phyloP scores from a whole-genome alignment of 2,797 vertebrate species.

The Helostoma temminkii region DNA sequence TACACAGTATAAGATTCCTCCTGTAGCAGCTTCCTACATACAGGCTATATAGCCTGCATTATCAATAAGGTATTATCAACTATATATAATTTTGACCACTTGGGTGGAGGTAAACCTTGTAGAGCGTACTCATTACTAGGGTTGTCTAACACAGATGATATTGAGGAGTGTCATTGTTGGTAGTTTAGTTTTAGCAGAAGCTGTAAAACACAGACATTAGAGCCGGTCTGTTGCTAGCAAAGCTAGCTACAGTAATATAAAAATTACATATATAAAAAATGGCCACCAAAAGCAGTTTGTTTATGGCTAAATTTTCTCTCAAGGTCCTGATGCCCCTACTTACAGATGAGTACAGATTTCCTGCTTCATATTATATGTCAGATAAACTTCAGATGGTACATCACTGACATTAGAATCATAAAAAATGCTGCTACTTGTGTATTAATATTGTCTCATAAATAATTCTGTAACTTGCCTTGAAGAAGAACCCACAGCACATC shows the following conservation, averaged over 20 bases:
- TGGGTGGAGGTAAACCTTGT: too few species aligned
- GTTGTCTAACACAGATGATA: too few species aligned
- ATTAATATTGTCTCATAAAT: not conserved
- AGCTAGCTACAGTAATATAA: too few species aligned
- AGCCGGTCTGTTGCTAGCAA: not conserved
- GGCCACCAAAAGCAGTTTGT: too few species aligned
- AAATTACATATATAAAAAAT: too few species aligned
- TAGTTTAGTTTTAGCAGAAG: too few species aligned
- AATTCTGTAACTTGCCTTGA: constrained; percentile 85
- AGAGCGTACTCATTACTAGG: too few species aligned
- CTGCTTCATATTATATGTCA: not conserved
- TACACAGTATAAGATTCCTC: constrained; percentile 28
- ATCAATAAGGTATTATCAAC: constrained; percentile 3
- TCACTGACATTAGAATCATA: not conserved
- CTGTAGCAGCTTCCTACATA: not conserved
- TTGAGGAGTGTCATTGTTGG: not conserved
- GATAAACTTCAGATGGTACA: not conserved
- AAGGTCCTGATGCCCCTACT: too few species aligned
- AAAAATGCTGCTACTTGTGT: not conserved
- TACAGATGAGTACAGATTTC: not conserved
- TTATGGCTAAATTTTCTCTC: too few species aligned
- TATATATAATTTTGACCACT: too few species aligned
- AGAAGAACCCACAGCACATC: constrained; percentile 99
- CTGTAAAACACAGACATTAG: not conserved
- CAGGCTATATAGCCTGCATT: constrained; percentile 14